Evolutionary conservation across 2,888 invertebrate species (phyloP).

Genomic region (Archips xylosteana): DNA sequence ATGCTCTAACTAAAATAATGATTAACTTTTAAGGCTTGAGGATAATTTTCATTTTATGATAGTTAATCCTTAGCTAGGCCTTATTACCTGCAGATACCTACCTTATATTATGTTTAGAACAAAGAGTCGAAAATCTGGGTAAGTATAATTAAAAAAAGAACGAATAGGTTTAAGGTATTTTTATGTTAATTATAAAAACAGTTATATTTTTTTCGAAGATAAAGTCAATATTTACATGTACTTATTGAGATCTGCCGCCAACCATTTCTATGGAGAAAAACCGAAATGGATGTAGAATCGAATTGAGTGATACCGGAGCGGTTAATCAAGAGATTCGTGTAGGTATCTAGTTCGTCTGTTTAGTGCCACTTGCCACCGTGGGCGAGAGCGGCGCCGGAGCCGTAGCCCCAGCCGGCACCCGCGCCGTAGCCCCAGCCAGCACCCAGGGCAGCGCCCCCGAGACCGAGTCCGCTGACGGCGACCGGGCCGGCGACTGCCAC

Average conservation of each 20-base stretch:
- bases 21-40: too few relatives aligned
- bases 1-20: too few relatives aligned
- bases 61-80: too few relatives aligned
- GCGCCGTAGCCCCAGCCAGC: constrained; percentile 46
- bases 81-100: too few relatives aligned
- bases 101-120: too few relatives aligned
- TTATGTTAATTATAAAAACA: constrained; percentile 15
- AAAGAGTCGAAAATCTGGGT: not conserved
- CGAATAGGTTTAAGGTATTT: constrained; percentile 8
- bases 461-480: constrained; percentile 50
- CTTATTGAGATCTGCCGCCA: constrained; percentile 71
- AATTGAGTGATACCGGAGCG: constrained; percentile 55
- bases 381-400: constrained; percentile 13
- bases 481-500: constrained; percentile 50
- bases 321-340: constrained; percentile 49
- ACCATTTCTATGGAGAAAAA: constrained; percentile 69
- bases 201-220: constrained; percentile 17
- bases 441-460: constrained; percentile 48
- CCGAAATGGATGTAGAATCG: constrained; percentile 76
- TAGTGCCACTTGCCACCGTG: constrained; percentile 44
- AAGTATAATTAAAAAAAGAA: constrained; percentile 17
- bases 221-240: constrained; percentile 56
- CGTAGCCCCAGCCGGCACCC: constrained; percentile 44
- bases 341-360: constrained; percentile 31
- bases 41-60: too few relatives aligned